Base-by-base conservation (phyloP, 2,113 vertebrate species). In the Syngnathus scovelli region DNA sequence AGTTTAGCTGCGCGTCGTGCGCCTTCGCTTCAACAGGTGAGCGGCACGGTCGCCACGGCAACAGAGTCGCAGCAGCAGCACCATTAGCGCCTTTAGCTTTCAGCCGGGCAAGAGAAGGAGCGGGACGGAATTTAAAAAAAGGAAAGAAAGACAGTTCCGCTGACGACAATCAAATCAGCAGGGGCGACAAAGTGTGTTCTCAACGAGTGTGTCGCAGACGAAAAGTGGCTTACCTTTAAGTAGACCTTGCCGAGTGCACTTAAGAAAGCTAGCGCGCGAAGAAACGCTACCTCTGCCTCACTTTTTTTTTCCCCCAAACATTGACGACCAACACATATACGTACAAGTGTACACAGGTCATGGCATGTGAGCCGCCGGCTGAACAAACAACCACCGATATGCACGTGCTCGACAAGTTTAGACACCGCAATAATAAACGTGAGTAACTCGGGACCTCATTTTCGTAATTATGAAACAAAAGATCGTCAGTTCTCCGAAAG, bases 11-110 rank as follows among this genome's bases (percentile, higher is more conserved):
- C 59, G 11, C 18, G 13, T 61, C 18, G 59, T 10, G 60, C n/a
- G 39, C n/a, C 10, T 44, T 52, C 61, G 10, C 74, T 69, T 75
- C 78, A 84, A 86, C 82, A 86, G 82, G 85, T 85, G 73, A 84
- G 72, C 68, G 55, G 44, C 55, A 69, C 49, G 7, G 78, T 87
- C 43, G 39, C 82, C 72, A 83, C 75, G 67, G 81, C 66, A 87
- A 89, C 85, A 83, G 51, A 72, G 74, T 67, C 71, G 33, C 66
- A 77, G 74, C 66, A 77, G 74, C 15, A 3, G 74, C 12, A 3
- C 41, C 33, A 68, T 73, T 68, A 49, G 70, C 51, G 67, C 61
- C 64, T 78, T 11, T 3, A 51, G 77, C 81, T 70, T 77, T 69
- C 63, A 10, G 9, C 15, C 54, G 61, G 49, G 51, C 0, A 10